Conservation (phyloP, 1,140 invertebrate genomes). For the Temnothorax nylanderi region DNA sequence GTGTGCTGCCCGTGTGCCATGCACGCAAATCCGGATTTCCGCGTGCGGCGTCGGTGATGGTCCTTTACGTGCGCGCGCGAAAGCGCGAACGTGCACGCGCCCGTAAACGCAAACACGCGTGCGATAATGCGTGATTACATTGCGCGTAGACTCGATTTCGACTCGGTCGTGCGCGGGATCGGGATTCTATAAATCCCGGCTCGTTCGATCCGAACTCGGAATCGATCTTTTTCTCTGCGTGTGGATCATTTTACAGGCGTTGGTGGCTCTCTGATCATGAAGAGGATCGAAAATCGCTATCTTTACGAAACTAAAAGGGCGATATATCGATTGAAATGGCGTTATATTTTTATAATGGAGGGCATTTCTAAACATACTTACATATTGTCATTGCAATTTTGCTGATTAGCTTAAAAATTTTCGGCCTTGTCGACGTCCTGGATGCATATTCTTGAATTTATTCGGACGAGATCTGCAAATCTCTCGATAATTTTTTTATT, state of each 20-base stretch:
- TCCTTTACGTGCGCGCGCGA: background rate
- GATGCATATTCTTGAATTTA: background rate
- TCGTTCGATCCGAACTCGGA: background rate
- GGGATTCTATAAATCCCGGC: background rate
- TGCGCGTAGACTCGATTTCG: background rate
- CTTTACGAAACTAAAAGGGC: background rate
- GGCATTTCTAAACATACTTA: background rate
- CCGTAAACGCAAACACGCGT: slow-evolving; percentile 24
- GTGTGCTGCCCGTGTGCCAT: background rate
- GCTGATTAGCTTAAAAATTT: background rate
- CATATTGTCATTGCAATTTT: background rate
- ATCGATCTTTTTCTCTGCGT: background rate
- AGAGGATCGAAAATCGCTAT: background rate
- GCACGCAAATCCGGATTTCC: background rate
- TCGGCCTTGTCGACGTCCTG: background rate
- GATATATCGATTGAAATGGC: background rate
- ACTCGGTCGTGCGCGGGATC: background rate
- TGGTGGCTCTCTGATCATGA: background rate
- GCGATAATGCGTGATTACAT: slow-evolving; percentile 12
- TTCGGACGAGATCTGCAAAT: background rate
- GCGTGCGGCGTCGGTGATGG: slow-evolving; percentile 6
- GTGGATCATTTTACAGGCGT: background rate
- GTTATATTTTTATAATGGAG: background rate
- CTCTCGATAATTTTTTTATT: background rate
- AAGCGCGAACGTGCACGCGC: slow-evolving; percentile 5